These are phyloP conservation scores for Chrysogorgia sp. DNA, from an alignment of 92 coral and sea anemone species.

Conservation along the genomic window DNA sequence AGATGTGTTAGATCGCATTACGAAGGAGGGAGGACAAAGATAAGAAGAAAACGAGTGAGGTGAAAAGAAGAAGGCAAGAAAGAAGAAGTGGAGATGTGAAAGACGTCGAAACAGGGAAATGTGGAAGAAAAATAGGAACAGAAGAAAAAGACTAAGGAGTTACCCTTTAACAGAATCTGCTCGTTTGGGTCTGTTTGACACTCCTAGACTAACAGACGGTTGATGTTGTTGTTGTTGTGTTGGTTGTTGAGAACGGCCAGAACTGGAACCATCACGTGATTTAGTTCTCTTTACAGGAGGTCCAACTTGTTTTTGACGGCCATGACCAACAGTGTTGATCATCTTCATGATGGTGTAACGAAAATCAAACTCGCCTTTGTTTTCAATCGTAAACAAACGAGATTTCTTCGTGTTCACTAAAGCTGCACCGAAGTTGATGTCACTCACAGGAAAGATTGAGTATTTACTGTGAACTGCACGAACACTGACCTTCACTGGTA, in stretches of 20 bases:
- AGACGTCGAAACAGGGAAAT: not conserved
- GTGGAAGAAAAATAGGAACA: not conserved
- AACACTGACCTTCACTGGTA: slow-evolving; percentile 93
- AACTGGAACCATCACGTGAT: slow-evolving; percentile 96
- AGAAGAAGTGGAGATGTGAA: not conserved
- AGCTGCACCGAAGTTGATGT: slow-evolving; percentile 97
- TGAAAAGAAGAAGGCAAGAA: not conserved
- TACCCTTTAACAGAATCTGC: slow-evolving; percentile 98
- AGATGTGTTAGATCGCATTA: not conserved
- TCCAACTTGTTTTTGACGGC: slow-evolving; percentile 90
- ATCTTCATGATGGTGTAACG: slow-evolving; percentile 95
- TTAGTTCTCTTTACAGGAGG: slow-evolving; percentile 75
- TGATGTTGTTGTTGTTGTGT: slow-evolving; percentile 29
- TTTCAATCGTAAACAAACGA: slow-evolving; percentile 83
- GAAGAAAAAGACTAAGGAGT: not conserved
- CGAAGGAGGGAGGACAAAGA: not conserved
- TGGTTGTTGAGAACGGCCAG: slow-evolving; percentile 88
- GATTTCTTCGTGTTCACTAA: slow-evolving; percentile 89
- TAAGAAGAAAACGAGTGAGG: not conserved
- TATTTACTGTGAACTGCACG: slow-evolving; percentile 98
- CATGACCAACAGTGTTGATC: slow-evolving; percentile 83
- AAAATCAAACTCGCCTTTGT: slow-evolving; percentile 98
- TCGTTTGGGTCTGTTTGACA: slow-evolving; percentile 84
- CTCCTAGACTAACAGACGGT: slow-evolving; percentile 48
- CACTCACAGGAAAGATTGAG: slow-evolving; percentile 84